A percentile compares a stretch with the other conserved stretches of the same genome.
Conservation (phyloP, 2,797 vertebrate genomes). For the Zalophus californianus region DNA sequence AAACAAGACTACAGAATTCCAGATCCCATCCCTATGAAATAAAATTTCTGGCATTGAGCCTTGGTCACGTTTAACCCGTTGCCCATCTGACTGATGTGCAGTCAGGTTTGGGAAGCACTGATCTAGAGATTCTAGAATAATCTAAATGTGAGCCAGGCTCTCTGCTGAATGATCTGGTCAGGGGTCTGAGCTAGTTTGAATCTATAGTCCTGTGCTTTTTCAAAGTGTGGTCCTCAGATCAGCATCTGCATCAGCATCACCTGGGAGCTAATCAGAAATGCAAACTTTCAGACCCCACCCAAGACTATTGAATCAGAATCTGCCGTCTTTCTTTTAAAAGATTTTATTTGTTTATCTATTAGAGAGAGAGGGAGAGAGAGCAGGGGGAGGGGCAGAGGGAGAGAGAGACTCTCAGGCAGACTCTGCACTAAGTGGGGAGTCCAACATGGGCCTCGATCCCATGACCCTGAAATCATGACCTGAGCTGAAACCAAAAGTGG, state of each 20-base stretch:
- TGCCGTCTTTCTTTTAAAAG: not conserved
- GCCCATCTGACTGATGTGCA: not conserved
- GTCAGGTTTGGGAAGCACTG: not conserved
- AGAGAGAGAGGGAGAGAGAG: not conserved
- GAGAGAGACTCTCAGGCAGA: not conserved
- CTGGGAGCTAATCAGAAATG: not conserved
- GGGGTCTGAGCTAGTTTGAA: not conserved
- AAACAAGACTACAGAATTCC: not conserved
- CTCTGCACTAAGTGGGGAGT: not conserved
- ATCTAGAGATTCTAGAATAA: not conserved
- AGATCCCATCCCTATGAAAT: not conserved
- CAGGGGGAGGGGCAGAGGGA: not conserved
- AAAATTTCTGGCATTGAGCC: not conserved
- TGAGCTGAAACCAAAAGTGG: not conserved
- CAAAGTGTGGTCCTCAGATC: not conserved
- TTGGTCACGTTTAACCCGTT: not conserved
- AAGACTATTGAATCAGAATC: not conserved
- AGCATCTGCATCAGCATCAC: rapidly evolving
- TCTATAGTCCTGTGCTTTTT: not conserved
- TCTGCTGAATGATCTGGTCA: not conserved
- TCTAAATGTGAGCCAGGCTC: not conserved
- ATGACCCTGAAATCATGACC: not conserved
- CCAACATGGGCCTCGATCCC: not conserved
- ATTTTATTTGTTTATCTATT: not conserved
- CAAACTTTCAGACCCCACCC: not conserved